Conservation (phyloP, 2,113 vertebrate species). For the Halichoeres trimaculatus region DNA sequence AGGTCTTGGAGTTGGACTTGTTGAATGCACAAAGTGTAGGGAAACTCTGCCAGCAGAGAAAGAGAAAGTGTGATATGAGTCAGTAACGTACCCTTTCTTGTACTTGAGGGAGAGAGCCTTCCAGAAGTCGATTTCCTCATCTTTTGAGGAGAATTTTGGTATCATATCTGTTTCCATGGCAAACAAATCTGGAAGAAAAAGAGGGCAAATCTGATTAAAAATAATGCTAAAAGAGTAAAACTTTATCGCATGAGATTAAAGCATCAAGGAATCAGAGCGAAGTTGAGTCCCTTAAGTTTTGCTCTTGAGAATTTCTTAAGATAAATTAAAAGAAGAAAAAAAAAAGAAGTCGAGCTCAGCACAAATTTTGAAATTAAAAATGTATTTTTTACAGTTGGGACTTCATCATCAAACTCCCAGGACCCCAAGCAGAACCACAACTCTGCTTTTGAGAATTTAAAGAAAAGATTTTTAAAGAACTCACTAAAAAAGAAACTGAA, state of each 20-base stretch:
- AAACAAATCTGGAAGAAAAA: constrained; percentile 81
- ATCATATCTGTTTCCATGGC: constrained; percentile 93
- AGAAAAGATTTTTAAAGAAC: neutral
- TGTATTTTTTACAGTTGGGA: constrained; percentile 19
- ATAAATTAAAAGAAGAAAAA: too few species aligned
- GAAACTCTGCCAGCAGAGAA: neutral
- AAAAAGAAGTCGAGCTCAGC: neutral
- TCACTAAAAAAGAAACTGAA: too few species aligned
- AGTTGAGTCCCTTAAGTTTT: too few species aligned
- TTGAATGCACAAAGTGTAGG: neutral
- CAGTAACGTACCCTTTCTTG: constrained; percentile 87
- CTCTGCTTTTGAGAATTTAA: neutral
- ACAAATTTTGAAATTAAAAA: constrained; percentile 1
- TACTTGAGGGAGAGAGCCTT: constrained; percentile 93
- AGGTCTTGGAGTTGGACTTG: too few species aligned
- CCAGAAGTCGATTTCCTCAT: constrained; percentile 97
- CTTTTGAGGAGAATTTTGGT: constrained; percentile 94
- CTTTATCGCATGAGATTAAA: too few species aligned
- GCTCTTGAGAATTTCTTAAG: too few species aligned
- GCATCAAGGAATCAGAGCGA: too few species aligned
- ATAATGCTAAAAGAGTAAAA: too few species aligned
- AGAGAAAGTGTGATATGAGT: neutral
- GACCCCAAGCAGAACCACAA: neutral
- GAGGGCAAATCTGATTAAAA: neutral
- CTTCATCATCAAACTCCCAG: constrained; percentile 15